These are phyloP conservation scores for Ennomos quercinarius DNA, from an alignment of 2,888 invertebrate genomes.

Conservation along the genomic window DNA sequence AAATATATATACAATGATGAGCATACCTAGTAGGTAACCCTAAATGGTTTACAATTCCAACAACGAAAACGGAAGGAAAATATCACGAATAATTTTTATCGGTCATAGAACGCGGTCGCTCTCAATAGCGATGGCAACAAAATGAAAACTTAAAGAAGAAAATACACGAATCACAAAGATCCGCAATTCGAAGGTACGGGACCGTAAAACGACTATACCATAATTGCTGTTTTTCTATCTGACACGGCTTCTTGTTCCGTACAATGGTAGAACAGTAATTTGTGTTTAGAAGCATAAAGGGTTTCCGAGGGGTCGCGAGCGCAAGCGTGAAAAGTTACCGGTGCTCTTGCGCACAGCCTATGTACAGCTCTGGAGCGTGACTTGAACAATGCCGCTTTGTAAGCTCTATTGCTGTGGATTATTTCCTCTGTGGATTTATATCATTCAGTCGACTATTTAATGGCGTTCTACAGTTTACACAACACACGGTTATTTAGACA, in stretches of 20 bases:
- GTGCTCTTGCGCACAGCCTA: slow-evolving; percentile 45
- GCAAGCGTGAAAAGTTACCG: slow-evolving; percentile 60
- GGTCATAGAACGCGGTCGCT: too few relatives aligned
- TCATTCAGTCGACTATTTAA: too few relatives aligned
- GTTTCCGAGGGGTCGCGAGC: slow-evolving; percentile 48
- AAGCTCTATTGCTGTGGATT: slow-evolving; percentile 17
- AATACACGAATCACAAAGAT: background rate
- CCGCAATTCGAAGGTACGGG: slow-evolving; percentile 25
- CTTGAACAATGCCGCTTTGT: slow-evolving; percentile 30
- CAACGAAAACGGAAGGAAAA: too few relatives aligned
- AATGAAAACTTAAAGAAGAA: slow-evolving; percentile 15
- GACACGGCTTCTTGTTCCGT: slow-evolving; percentile 63
- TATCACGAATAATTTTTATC: too few relatives aligned
- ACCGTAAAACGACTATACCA: slow-evolving; percentile 31
- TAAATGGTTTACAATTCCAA: too few relatives aligned
- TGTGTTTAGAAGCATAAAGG: slow-evolving; percentile 47
- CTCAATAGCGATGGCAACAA: too few relatives aligned
- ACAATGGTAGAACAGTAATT: slow-evolving; percentile 64
- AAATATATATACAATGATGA: too few relatives aligned
- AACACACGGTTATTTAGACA: too few relatives aligned
- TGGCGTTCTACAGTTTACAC: too few relatives aligned
- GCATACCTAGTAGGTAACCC: too few relatives aligned
- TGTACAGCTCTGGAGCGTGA: slow-evolving; percentile 41
- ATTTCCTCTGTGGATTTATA: slow-evolving; percentile 1
- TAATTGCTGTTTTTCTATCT: slow-evolving; percentile 45